These are phyloP conservation scores for Coregonus clupeaformis DNA, from an alignment of 2,113 vertebrate species.

Conservation along the genomic window DNA sequence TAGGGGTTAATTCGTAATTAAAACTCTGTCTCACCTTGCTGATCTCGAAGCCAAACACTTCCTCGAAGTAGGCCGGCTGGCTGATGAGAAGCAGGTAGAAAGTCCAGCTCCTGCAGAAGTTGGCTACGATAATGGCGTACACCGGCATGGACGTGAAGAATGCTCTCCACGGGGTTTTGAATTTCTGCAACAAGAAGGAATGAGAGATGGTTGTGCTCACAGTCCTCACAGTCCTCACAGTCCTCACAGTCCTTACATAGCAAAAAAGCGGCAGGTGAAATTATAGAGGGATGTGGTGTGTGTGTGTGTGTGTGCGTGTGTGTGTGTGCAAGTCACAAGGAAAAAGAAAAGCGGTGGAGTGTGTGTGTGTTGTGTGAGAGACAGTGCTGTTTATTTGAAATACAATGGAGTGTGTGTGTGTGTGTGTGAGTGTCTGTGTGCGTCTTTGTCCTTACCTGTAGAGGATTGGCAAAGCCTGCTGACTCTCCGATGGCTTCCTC, in stretches of 20 bases:
- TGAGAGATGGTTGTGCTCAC: conserved; percentile 20
- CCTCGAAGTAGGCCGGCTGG: conserved; percentile 91
- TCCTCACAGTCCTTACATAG: background rate
- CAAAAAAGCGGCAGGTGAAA: background rate
- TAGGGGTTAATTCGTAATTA: background rate
- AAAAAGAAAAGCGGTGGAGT: background rate
- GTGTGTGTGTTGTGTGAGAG: background rate
- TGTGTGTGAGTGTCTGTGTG: background rate
- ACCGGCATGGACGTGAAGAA: conserved; percentile 95
- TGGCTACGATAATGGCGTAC: conserved; percentile 92
- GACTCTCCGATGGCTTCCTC: conserved; percentile 98
- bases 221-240: no score
- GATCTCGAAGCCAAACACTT: conserved; percentile 92
- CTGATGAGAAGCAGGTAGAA: conserved; percentile 93
- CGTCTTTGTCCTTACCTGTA: conserved; percentile 55
- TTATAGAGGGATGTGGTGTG: background rate
- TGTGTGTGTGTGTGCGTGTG: background rate
- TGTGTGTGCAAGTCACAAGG: background rate
- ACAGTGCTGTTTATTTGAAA: no score
- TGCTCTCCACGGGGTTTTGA: conserved; percentile 87
- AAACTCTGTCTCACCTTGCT: conserved; percentile 79
- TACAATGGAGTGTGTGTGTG: background rate
- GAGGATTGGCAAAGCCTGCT: conserved; percentile 79
- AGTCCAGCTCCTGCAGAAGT: conserved; percentile 94
- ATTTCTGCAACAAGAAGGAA: conserved; percentile 78